Base-by-base conservation (phyloP, 2,797 vertebrate species). In the Morus bassanus region DNA sequence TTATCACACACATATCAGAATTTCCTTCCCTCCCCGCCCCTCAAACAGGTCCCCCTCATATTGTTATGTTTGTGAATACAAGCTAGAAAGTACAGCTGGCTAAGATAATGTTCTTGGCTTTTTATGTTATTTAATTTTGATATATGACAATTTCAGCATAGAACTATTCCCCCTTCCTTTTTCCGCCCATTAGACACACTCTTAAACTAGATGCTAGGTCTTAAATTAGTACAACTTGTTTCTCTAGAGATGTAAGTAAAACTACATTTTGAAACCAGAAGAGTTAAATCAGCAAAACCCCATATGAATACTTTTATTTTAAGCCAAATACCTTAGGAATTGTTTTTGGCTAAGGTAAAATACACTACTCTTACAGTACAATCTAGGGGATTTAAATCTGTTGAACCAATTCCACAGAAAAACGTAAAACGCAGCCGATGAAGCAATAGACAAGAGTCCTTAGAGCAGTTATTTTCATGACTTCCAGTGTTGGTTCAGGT, bases 261-360 rank as follows among this genome's bases (percentile, higher is more conserved):
- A 51, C 37, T 65, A 35, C 18, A 43, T 54, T 94, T 80, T 75
- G 69, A 88, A 92, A 77, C 30, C 50, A 83, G 46, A 63, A 78
- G 69, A 89, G 77, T 92, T 89, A 87, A 80, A 60, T 61, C 46
- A 93, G 53, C 30, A 88, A 96, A 93, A 25, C 12, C n/a, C 41
- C 69, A 80, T 54, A 83, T 27, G 53, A 50, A n/a, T 39, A 78
- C 57, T 91, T 91, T 91, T 57, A 68, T 83, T 91, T 83, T 51
- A 89, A 91, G 82, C 85, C 87, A 96, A 93, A 92, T 94, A 92
- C 85, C 81, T 94, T 45, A 78, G 65, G 82, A 96, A 94, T 85
- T 89, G 57, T 37, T 94, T 95, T 94, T 80, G 57, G 91, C 89
- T 54, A 54, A 60, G 82, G 68, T 72, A 89, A 75, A 91, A 83